These are phyloP conservation scores for Chelidonichthys spinosus DNA, from an alignment of 2,797 vertebrate genomes.

Conservation along the genomic window DNA sequence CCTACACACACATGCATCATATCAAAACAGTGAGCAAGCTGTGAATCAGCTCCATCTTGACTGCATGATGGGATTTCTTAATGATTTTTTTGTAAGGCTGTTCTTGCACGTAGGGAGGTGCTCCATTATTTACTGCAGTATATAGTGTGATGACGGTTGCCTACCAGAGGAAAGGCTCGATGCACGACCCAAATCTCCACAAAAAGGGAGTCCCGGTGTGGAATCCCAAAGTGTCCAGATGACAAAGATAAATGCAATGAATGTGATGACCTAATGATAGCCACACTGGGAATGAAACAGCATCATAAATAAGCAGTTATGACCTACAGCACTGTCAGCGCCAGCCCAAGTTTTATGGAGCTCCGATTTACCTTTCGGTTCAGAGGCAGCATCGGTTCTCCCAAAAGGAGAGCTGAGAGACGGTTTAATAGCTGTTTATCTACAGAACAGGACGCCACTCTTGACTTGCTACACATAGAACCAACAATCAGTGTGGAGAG, in stretches of 20 bases:
- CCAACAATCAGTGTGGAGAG: background rate
- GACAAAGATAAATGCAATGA: background rate
- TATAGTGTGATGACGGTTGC: background rate
- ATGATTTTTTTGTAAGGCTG: background rate
- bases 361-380: background rate
- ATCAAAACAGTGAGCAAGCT: slow-evolving; percentile 33
- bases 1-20: slow-evolving; percentile 31
- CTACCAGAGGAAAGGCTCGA: background rate
- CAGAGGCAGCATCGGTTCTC: background rate
- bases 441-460: background rate
- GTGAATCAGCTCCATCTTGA: slow-evolving; percentile 34
- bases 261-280: background rate
- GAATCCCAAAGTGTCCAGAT: background rate
- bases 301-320: background rate
- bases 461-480: background rate
- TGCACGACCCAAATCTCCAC: background rate
- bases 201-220: background rate
- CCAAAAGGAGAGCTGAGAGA: background rate
- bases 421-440: background rate
- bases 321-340: background rate
- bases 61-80: background rate
- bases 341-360: background rate
- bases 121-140: background rate
- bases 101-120: background rate
- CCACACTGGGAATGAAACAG: background rate